A percentile compares a stretch with the other conserved stretches of the same genome.
phyloP scores from a whole-genome alignment of 2,888 invertebrate species.

The Agriopis marginaria region DNA sequence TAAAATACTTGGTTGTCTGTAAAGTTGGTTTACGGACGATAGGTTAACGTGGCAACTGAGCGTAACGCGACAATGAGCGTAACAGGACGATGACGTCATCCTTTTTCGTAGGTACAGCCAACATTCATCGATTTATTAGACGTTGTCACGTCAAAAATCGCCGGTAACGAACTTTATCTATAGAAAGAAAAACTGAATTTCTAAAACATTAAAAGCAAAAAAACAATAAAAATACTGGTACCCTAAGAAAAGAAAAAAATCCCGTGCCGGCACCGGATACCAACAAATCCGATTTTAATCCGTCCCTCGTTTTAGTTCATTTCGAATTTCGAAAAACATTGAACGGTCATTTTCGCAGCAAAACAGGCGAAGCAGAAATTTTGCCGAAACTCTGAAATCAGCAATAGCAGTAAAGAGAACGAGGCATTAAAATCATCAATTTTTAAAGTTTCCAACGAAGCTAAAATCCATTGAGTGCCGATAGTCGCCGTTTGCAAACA shows the following conservation, averaged over 20 bases:
- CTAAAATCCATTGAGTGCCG: constrained; percentile 5
- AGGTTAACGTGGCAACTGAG: too few species aligned
- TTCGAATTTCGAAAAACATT: constrained; percentile 1
- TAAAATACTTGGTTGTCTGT: too few species aligned
- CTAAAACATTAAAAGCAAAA: not conserved
- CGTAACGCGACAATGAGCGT: too few species aligned
- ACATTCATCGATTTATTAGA: too few species aligned
- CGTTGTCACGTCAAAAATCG: too few species aligned
- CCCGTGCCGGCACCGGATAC: not conserved
- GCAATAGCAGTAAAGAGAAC: not conserved
- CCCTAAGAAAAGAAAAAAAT: too few species aligned
- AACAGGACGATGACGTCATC: too few species aligned
- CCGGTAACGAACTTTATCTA: not conserved
- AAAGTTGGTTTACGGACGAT: too few species aligned
- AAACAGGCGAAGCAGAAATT: constrained; percentile 9
- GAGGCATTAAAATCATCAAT: constrained; percentile 19
- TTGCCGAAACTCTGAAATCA: constrained; percentile 8
- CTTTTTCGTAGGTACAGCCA: too few species aligned
- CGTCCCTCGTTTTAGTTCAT: not conserved
- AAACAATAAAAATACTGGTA: too few species aligned
- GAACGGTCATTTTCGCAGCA: not conserved
- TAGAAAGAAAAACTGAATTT: too few species aligned
- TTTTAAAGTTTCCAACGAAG: constrained; percentile 13
- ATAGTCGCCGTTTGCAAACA: constrained; percentile 18
- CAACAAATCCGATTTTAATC: not conserved